Evolutionary conservation across 2,888 invertebrate genomes (phyloP).

Genomic region (Pteria penguin): DNA sequence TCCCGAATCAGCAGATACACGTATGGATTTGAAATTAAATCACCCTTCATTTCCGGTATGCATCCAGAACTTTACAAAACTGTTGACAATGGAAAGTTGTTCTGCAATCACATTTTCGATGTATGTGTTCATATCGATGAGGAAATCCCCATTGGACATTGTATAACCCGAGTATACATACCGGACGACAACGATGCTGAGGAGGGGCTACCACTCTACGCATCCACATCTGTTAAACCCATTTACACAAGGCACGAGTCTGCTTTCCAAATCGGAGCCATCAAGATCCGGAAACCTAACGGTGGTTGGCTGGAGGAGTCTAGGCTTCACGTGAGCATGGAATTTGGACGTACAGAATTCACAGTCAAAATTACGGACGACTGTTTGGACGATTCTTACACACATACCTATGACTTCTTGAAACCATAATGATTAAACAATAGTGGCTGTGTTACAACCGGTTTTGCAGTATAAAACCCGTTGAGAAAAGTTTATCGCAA

Average conservation of each 20-base stretch:
- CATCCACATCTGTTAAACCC: neutral
- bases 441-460: too few species aligned
- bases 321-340: slow-evolving; percentile 7
- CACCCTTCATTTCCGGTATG: slow-evolving; percentile 26
- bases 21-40: slow-evolving; percentile 41
- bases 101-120: slow-evolving; percentile 22
- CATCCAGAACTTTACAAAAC: slow-evolving; percentile 26
- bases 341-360: slow-evolving; percentile 30
- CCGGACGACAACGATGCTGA: slow-evolving; percentile 25
- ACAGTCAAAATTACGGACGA: slow-evolving; percentile 25
- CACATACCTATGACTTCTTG: slow-evolving; percentile 28
- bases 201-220: slow-evolving; percentile 12
- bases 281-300: slow-evolving; percentile 20
- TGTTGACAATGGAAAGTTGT: neutral
- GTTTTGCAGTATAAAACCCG: too few species aligned
- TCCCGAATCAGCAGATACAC: slow-evolving; percentile 44
- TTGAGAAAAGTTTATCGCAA: too few species aligned
- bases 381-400: slow-evolving; percentile 31
- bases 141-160: slow-evolving; percentile 20
- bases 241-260: slow-evolving; percentile 7
- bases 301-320: slow-evolving; percentile 25
- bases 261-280: slow-evolving; percentile 14
- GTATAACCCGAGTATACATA: neutral
- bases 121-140: slow-evolving; percentile 14
- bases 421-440: too few species aligned